phyloP scores from a whole-genome alignment of 92 coral and sea anemone species.

The Zoanthus gigantus region DNA sequence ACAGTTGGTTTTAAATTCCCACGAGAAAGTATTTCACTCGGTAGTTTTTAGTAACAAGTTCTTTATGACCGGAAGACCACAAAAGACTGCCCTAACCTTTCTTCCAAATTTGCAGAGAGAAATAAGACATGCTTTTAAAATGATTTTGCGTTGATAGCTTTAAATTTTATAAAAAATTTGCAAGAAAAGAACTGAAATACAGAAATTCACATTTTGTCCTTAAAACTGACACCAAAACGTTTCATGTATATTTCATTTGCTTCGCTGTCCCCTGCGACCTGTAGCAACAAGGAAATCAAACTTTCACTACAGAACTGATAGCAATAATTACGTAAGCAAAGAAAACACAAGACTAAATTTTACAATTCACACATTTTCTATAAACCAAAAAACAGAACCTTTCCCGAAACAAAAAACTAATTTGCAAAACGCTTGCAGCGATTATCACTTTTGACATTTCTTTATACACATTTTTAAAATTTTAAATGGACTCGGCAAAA shows the following conservation, averaged over 20 bases:
- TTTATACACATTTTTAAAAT: too few species aligned
- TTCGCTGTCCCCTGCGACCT: too few species aligned
- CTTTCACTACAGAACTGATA: background rate
- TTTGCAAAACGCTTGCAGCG: background rate
- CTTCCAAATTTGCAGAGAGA: background rate
- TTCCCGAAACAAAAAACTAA: background rate
- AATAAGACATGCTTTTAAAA: too few species aligned
- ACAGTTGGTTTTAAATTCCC: slow-evolving; percentile 48
- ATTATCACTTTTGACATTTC: too few species aligned
- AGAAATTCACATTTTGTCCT: too few species aligned
- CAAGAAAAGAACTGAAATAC: too few species aligned
- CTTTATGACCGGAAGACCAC: background rate
- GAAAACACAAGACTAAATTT: background rate
- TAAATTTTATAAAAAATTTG: too few species aligned
- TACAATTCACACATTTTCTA: background rate
- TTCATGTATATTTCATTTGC: too few species aligned
- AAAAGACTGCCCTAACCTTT: background rate
- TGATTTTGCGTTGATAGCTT: too few species aligned
- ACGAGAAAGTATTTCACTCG: slow-evolving; percentile 9
- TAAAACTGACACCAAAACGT: too few species aligned
- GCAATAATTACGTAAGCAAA: background rate
- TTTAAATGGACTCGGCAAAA: background rate
- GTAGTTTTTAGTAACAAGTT: background rate
- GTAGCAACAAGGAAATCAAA: too few species aligned
- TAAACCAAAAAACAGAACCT: background rate